Percentiles rank a stretch among this genome's conserved stretches.
phyloP scores from a whole-genome alignment of 2,888 invertebrate species.

The Morinoia aosen region DNA sequence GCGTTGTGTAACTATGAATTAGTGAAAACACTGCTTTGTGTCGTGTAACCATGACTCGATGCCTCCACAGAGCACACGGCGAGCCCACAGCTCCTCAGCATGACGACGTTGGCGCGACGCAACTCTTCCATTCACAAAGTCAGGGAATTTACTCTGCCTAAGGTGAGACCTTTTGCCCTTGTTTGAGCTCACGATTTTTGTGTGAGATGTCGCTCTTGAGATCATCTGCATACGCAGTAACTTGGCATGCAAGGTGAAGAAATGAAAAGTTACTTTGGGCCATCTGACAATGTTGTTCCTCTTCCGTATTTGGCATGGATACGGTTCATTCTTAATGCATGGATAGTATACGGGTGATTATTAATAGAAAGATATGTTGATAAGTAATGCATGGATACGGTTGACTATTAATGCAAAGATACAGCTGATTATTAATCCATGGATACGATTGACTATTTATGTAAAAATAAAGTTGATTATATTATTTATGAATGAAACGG shows the following conservation, averaged over 20 bases:
- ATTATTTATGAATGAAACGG: neutral
- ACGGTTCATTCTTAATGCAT: too few species aligned
- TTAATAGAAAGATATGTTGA: too few species aligned
- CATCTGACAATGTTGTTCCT: too few species aligned
- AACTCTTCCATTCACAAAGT: slow-evolving; percentile 63
- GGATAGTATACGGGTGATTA: too few species aligned
- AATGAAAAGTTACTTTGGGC: too few species aligned
- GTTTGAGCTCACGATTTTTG: neutral
- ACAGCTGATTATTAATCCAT: too few species aligned
- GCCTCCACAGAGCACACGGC: neutral
- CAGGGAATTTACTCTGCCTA: slow-evolving; percentile 57
- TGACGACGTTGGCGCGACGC: slow-evolving; percentile 61
- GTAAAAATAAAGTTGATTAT: neutral
- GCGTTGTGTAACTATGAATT: too few species aligned
- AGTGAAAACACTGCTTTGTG: neutral
- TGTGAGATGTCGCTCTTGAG: neutral
- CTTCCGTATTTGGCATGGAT: too few species aligned
- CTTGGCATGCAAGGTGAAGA: neutral
- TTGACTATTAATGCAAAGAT: too few species aligned
- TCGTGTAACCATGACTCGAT: neutral
- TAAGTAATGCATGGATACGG: too few species aligned
- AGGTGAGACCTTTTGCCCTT: slow-evolving; percentile 53
- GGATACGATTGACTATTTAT: too few species aligned
- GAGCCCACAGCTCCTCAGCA: slow-evolving; percentile 37
- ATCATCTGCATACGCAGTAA: neutral